phyloP scores from a whole-genome alignment of 2,888 invertebrate species.

The Euproctis similis region DNA sequence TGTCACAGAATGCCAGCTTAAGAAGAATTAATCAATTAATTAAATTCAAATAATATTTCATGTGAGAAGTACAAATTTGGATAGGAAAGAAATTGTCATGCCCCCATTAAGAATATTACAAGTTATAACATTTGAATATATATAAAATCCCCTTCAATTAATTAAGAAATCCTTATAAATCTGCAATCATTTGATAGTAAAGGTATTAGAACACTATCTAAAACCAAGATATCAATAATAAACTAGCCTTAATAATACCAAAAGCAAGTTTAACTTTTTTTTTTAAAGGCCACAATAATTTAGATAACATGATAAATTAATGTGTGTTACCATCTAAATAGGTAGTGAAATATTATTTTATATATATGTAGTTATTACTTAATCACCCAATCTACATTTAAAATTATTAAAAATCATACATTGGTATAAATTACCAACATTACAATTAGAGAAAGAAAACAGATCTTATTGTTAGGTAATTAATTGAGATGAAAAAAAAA shows the following conservation, averaged over 20 bases:
- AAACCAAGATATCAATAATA: constrained; percentile 46
- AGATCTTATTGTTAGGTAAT: too few relatives aligned
- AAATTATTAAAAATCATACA: too few relatives aligned
- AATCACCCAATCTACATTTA: constrained; percentile 57
- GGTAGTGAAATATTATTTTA: constrained; percentile 48
- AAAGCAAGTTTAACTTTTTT: constrained; percentile 69
- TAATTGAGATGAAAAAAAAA: too few relatives aligned
- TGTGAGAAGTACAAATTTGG: constrained; percentile 34
- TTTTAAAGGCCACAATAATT: constrained; percentile 73
- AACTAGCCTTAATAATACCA: constrained; percentile 62
- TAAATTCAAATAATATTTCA: constrained; percentile 39
- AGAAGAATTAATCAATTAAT: too few relatives aligned
- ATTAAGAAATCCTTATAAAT: constrained; percentile 5
- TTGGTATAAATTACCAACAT: too few relatives aligned
- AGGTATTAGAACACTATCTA: constrained; percentile 42
- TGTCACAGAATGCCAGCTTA: constrained; percentile 35
- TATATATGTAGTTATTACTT: constrained; percentile 46
- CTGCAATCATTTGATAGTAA: constrained; percentile 36
- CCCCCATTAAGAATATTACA: constrained; percentile 11
- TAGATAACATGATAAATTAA: constrained; percentile 67
- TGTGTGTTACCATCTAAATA: constrained; percentile 51
- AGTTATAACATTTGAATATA: too few relatives aligned
- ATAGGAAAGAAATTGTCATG: constrained; percentile 36
- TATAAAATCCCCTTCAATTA: too few relatives aligned
- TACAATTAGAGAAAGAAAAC: too few relatives aligned